Evolutionary conservation across 2,797 vertebrate genomes (phyloP), one percentile per base, ranked within the genome.

Genomic region (Avahi laniger): DNA sequence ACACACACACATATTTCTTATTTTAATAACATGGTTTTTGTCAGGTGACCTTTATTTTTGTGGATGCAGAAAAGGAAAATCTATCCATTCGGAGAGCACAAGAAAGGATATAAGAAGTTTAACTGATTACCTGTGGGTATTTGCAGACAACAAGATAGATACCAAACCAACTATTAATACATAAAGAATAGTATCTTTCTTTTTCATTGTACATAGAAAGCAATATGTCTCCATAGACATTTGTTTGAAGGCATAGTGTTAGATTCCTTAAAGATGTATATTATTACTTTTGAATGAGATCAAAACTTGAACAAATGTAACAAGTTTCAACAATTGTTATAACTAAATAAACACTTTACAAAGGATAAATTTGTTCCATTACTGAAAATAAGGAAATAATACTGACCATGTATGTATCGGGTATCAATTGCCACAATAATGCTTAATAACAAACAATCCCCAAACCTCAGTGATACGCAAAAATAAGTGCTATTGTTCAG

Each of bases 1-100:
- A 43, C 43, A 43, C 43, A 43, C 41, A 43, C 5, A 41, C 15
- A 18, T 30, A 30, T 92, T 72, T 65, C 17, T 81, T 18, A 69
- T 63, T 95, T 96, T 95, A 88, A 20, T 24, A 5, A 41, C 4
- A 26, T n/a, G 6, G 4, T 4, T 87, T 88, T 95, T 96, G 41
- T 78, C 59, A 75, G 1, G 13, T 46, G n/a, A 48, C 43, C 2
- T 91, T 96, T 38, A 79, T 75, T 81, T 94, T 93, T 96, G 11
- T 52, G 2, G n/a, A 52, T 57, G 4, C 4, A 91, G 17, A 57
- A 89, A 94, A 85, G 12, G 41, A 14, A 93, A 94, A 91, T 2
- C 5, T 33, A 63, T 79, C 6, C 1, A 81, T 85, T 86, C 20
- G 93, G 10, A 1, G 5, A 50, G 38, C 38, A 76, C 7, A 80